Conservation (phyloP, 2,888 invertebrate genomes). For the Timandra comae region DNA sequence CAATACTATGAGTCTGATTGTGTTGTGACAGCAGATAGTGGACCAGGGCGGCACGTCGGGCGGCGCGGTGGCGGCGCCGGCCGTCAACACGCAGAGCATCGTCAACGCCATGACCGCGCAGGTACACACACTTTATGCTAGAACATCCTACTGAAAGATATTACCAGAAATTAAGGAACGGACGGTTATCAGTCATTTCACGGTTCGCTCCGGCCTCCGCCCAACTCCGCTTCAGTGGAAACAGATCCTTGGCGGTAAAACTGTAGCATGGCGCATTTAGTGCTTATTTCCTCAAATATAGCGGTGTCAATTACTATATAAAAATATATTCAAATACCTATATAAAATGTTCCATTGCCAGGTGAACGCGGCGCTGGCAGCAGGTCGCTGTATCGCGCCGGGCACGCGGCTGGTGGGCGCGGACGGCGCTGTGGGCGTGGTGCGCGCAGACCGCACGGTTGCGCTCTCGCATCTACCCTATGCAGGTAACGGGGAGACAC, state of each 20-base stretch:
- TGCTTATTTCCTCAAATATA: no score
- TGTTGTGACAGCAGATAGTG: slow-evolving; percentile 16
- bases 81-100: slow-evolving; percentile 48
- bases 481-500: slow-evolving; percentile 37
- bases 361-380: slow-evolving; percentile 78
- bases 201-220: no score
- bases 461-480: slow-evolving; percentile 73
- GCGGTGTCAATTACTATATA: no score
- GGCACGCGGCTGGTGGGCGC: slow-evolving; percentile 71
- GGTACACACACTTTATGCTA: slow-evolving; percentile 54
- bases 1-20: no score
- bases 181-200: no score
- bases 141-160: no score
- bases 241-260: not conserved
- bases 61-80: slow-evolving; percentile 26
- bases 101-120: slow-evolving; percentile 78
- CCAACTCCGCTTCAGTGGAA: no score
- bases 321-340: no score
- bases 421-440: slow-evolving; percentile 81
- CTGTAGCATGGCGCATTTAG: not conserved
- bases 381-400: slow-evolving; percentile 73
- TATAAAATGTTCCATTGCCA: no score
- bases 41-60: slow-evolving; percentile 19
- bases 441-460: slow-evolving; percentile 79
- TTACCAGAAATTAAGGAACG: no score